Conservation (phyloP, 1,140 invertebrate genomes). For the Phenacoccus solenopsis region DNA sequence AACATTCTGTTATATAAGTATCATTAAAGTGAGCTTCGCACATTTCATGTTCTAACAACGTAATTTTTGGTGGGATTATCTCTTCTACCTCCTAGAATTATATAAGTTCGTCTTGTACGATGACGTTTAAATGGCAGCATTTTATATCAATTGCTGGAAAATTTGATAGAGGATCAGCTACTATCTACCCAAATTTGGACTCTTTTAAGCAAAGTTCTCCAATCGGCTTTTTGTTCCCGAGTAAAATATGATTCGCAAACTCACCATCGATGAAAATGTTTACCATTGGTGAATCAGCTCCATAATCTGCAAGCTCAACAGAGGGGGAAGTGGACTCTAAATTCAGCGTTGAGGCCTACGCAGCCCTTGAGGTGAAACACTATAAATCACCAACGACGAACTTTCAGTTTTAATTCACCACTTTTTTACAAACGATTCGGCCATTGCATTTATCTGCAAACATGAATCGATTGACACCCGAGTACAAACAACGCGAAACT, state of each 20-base stretch:
- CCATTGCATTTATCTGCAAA: not conserved
- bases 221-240: not conserved
- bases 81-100: slow-evolving; percentile 5
- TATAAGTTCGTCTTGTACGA: not conserved
- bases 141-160: not conserved
- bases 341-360: not conserved
- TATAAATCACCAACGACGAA: not conserved
- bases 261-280: not conserved
- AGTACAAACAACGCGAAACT: not conserved
- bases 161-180: not conserved
- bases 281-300: not conserved
- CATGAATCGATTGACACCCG: not conserved
- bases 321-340: not conserved
- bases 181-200: not conserved
- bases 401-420: not conserved
- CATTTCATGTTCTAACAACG: not conserved
- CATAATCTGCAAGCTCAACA: not conserved
- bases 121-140: not conserved
- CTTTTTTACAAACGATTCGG: not conserved
- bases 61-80: not conserved
- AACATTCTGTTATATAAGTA: not conserved
- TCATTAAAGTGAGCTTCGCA: not conserved
- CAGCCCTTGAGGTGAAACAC: not conserved
- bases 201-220: not conserved
- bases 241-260: not conserved